A percentile compares a stretch with the other conserved stretches of the same genome.
Evolutionary conservation across 2,888 invertebrate species (phyloP).

Genomic region (Cinara cedri): DNA sequence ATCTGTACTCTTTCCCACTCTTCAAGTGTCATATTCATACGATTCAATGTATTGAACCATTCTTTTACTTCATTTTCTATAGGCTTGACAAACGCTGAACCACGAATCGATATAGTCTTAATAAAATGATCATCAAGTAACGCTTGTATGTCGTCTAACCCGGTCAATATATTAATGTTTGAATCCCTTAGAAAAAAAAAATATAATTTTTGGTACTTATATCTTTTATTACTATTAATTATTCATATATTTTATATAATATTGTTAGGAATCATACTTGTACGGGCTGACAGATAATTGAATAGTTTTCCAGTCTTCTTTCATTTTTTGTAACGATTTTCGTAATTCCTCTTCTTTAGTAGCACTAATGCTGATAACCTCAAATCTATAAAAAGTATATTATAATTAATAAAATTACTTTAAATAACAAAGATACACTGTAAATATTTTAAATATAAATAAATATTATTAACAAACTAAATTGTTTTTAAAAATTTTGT

Average conservation of each 20-base stretch:
- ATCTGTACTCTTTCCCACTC: slow-evolving; percentile 86
- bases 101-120: slow-evolving; percentile 83
- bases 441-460: too few species aligned
- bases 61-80: slow-evolving; percentile 71
- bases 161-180: slow-evolving; percentile 73
- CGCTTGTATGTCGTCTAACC: slow-evolving; percentile 79
- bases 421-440: too few species aligned
- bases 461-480: too few species aligned
- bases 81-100: slow-evolving; percentile 85
- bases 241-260: not conserved
- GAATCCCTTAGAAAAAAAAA: slow-evolving; percentile 69
- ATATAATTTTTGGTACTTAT: not conserved
- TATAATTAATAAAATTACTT: too few species aligned
- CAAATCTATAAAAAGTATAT: slow-evolving; percentile 64
- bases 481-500: not conserved
- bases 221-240: not conserved
- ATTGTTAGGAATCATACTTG: slow-evolving; percentile 59
- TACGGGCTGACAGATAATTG: slow-evolving; percentile 72
- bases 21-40: slow-evolving; percentile 76
- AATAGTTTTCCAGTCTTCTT: slow-evolving; percentile 79
- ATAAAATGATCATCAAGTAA: slow-evolving; percentile 83
- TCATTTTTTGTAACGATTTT: slow-evolving; percentile 78
- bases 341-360: slow-evolving; percentile 79
- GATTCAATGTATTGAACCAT: slow-evolving; percentile 77
- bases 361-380: slow-evolving; percentile 83